A percentile compares a stretch with the other conserved stretches of the same genome.
phyloP scores from a whole-genome alignment of 2,797 vertebrate species.

The Chromis chromis region DNA sequence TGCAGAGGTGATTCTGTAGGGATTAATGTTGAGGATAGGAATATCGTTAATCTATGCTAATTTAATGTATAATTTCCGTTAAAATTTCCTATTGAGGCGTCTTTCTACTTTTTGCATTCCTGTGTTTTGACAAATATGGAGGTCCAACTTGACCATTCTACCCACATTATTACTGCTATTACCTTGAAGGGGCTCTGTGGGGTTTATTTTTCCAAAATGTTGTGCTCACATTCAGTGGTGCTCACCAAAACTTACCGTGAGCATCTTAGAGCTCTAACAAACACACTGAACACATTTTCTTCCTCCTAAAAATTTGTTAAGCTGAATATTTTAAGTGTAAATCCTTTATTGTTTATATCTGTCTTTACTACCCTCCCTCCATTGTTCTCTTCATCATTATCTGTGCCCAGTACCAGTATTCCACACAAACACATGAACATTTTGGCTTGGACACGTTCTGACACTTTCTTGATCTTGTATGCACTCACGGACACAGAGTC shows the following conservation, averaged over 20 bases:
- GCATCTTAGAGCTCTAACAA: neutral
- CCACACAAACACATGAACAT: slow-evolving; percentile 26
- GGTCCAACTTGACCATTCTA: neutral
- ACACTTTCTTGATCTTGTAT: slow-evolving; percentile 44
- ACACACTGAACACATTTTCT: neutral
- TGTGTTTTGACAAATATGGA: neutral
- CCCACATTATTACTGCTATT: no score
- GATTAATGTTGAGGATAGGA: no score
- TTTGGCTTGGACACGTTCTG: slow-evolving; percentile 34
- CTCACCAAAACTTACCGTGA: neutral
- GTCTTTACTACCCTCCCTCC: neutral
- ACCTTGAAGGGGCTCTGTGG: neutral
- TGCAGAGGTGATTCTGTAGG: neutral
- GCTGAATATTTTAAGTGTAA: neutral
- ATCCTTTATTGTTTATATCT: neutral
- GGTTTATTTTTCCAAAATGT: no score
- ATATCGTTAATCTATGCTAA: neutral
- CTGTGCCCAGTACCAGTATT: neutral
- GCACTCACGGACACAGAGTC: slow-evolving; percentile 49
- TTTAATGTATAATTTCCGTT: neutral
- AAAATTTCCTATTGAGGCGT: neutral
- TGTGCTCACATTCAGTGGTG: no score
- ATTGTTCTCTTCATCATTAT: neutral
- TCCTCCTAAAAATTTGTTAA: neutral
- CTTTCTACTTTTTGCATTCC: neutral